A percentile compares a stretch with the other conserved stretches of the same genome.
Conservation (phyloP, 1,140 invertebrate genomes). For the Bombus soroeensis region DNA sequence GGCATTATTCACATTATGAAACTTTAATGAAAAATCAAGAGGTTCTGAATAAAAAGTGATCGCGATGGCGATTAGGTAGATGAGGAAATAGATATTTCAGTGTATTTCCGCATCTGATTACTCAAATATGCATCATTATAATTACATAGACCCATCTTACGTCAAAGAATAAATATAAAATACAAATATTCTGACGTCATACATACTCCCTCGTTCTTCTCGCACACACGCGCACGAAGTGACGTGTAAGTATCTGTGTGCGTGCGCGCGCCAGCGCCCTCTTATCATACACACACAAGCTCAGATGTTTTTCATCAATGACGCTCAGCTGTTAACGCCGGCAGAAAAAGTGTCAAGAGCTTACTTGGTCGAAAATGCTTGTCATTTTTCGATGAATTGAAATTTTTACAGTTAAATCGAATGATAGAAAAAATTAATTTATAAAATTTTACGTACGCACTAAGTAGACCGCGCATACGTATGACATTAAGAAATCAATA, state of each 20-base stretch:
- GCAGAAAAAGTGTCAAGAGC: background rate
- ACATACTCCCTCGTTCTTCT: background rate
- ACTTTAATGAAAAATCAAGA: background rate
- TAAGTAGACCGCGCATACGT: slow-evolving; percentile 32
- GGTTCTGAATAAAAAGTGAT: background rate
- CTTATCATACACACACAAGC: background rate
- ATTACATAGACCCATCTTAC: slow-evolving; percentile 5
- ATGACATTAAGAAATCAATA: slow-evolving; percentile 50
- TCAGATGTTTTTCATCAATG: slow-evolving; percentile 32
- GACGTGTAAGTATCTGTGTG: too few species aligned
- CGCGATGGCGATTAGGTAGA: background rate
- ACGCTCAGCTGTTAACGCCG: slow-evolving; percentile 45
- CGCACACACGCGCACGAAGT: background rate
- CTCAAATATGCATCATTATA: slow-evolving; percentile 17
- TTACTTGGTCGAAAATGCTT: background rate
- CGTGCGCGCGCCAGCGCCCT: background rate
- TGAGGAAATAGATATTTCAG: slow-evolving; percentile 21
- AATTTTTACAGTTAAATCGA: background rate
- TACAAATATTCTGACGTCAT: slow-evolving; percentile 43
- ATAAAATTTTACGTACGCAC: background rate
- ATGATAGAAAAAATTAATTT: background rate
- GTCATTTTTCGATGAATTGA: background rate
- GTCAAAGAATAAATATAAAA: background rate
- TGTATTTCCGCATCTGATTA: slow-evolving; percentile 18
- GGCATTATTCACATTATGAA: too few species aligned